Evolutionary conservation across 2,797 vertebrate species (phyloP).

Genomic region (Naso thynnoides): DNA sequence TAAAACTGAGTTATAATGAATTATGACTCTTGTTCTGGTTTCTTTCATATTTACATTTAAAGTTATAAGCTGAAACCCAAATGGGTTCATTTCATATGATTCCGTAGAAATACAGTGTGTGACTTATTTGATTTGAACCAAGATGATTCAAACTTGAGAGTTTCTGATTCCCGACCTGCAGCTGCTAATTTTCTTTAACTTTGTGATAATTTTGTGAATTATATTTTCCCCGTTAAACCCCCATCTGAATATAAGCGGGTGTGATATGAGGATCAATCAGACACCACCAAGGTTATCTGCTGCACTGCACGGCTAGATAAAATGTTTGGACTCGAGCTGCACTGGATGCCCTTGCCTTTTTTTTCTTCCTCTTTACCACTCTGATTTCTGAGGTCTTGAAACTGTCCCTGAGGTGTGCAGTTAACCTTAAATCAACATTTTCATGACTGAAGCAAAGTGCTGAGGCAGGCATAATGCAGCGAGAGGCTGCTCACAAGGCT

Average conservation of each 20-base stretch:
- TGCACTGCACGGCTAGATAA: background rate
- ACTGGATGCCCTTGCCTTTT: constrained; percentile 4
- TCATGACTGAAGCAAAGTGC: constrained; percentile 14
- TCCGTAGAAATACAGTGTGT: background rate
- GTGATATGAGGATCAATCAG: constrained; percentile 12
- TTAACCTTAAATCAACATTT: constrained; percentile 27
- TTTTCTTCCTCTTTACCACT: background rate
- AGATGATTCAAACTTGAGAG: background rate
- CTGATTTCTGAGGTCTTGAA: constrained; percentile 13
- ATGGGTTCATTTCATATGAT: background rate
- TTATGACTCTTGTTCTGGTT: background rate
- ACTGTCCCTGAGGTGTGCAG: constrained; percentile 2
- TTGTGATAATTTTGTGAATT: background rate
- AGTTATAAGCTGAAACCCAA: background rate
- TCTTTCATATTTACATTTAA: background rate
- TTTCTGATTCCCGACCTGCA: background rate
- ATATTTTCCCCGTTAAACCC: background rate
- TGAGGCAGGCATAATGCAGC: background rate
- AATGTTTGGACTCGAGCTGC: background rate
- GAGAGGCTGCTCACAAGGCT: background rate
- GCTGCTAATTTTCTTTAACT: background rate
- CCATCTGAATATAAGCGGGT: background rate
- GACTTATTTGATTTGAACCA: background rate
- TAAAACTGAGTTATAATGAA: too few relatives aligned
- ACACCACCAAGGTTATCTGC: constrained; percentile 16